phyloP scores from a whole-genome alignment of 2,113 vertebrate genomes.

The Hydrochoerus hydrochaeris region DNA sequence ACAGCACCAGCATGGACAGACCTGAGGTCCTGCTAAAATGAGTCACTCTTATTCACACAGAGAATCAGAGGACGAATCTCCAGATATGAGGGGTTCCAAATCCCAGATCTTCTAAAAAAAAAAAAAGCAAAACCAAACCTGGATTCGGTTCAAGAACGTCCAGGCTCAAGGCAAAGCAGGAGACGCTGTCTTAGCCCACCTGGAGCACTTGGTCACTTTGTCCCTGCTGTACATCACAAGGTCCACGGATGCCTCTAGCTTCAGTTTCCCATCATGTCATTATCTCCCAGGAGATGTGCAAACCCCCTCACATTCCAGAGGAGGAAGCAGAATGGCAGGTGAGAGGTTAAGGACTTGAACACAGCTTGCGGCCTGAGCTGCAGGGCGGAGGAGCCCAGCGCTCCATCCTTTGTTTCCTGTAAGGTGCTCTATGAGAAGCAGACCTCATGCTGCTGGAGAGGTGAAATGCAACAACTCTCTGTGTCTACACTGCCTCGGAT shows the following conservation, averaged over 20 bases:
- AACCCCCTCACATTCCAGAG: background rate
- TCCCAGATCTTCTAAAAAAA: background rate
- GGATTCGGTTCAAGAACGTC: background rate
- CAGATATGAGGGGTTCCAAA: background rate
- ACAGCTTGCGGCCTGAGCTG: background rate
- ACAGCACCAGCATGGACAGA: background rate
- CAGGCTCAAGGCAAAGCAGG: background rate
- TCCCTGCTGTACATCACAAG: background rate
- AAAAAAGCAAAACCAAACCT: background rate
- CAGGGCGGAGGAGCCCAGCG: background rate
- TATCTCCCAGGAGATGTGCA: background rate
- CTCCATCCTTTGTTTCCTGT: background rate
- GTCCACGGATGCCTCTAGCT: background rate
- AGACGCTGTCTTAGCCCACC: accelerated
- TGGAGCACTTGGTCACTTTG: background rate
- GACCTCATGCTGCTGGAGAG: background rate
- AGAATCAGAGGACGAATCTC: background rate
- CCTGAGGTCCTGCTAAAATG: background rate
- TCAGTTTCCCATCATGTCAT: background rate
- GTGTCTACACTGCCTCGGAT: background rate
- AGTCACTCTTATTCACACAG: background rate
- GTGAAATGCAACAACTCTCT: background rate
- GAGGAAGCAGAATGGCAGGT: background rate
- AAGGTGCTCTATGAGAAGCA: background rate
- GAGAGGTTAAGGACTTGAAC: background rate